Percentiles rank a stretch among this genome's conserved stretches.
phyloP scores from a whole-genome alignment of 1,140 invertebrate genomes.

The Psilanteris sp. region DNA sequence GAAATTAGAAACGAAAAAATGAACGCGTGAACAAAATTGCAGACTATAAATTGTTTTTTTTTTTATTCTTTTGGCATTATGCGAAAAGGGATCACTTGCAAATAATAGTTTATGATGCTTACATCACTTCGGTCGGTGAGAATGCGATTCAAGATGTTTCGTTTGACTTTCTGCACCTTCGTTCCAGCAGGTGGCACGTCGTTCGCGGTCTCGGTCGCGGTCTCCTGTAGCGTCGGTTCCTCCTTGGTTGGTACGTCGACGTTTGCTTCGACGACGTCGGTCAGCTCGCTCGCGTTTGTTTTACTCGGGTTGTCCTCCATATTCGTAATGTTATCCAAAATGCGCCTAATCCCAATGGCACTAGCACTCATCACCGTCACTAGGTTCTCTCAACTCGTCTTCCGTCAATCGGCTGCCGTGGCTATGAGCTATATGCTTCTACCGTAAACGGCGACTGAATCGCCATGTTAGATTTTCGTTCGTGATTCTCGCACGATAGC shows the following conservation, averaged over 20 bases:
- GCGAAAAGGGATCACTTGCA: no score
- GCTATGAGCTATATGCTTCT: slow-evolving; percentile 70
- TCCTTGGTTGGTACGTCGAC: slow-evolving; percentile 65
- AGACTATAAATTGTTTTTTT: no score
- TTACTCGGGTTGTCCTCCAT: slow-evolving; percentile 67
- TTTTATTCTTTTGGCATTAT: no score
- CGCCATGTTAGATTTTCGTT: slow-evolving; percentile 77
- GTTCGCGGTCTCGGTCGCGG: slow-evolving; percentile 66
- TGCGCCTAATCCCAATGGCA: slow-evolving; percentile 65
- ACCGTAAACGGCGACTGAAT: slow-evolving; percentile 75
- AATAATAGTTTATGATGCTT: slow-evolving; percentile 38
- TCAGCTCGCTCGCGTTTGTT: slow-evolving; percentile 57
- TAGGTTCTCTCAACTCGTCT: slow-evolving; percentile 30
- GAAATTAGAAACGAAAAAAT: no score
- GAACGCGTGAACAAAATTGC: no score
- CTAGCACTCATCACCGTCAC: slow-evolving; percentile 69
- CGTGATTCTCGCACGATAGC: slow-evolving; percentile 68
- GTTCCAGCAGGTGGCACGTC: slow-evolving; percentile 68
- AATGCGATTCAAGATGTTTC: slow-evolving; percentile 50
- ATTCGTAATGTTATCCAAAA: slow-evolving; percentile 67
- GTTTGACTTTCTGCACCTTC: slow-evolving; percentile 40
- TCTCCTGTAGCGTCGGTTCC: slow-evolving; percentile 65
- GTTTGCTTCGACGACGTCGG: slow-evolving; percentile 49
- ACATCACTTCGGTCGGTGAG: slow-evolving; percentile 61
- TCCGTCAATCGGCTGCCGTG: slow-evolving; percentile 46